phyloP scores from a whole-genome alignment of 2,888 invertebrate genomes.

The Hybos culiciformis region DNA sequence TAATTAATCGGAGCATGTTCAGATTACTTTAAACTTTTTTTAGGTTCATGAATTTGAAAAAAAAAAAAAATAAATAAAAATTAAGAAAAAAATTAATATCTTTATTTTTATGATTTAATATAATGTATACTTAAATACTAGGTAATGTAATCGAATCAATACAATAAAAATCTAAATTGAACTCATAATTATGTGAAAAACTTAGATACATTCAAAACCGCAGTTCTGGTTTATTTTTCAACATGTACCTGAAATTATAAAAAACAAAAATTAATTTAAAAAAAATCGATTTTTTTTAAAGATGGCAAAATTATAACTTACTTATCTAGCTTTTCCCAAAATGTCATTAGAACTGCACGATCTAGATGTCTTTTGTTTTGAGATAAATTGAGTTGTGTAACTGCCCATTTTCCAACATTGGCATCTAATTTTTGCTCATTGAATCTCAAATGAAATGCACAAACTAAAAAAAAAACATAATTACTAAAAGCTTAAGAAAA shows the following conservation, averaged over 20 bases:
- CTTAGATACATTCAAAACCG: too few relatives aligned
- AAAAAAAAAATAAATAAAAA: too few relatives aligned
- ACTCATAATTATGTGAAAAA: too few relatives aligned
- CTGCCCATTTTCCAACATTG: conserved; percentile 95
- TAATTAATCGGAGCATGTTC: too few relatives aligned
- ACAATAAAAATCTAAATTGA: too few relatives aligned
- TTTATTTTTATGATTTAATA: too few relatives aligned
- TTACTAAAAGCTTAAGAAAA: not conserved
- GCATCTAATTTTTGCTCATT: conserved; percentile 89
- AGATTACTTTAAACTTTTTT: too few relatives aligned
- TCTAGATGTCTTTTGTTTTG: conserved; percentile 92
- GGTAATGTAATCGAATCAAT: too few relatives aligned
- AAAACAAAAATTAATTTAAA: conserved; percentile 7
- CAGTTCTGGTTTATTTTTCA: conserved; percentile 33
- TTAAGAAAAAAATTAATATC: too few relatives aligned
- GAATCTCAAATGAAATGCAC: conserved; percentile 93
- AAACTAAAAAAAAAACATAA: conserved; percentile 47
- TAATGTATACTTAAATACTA: too few relatives aligned
- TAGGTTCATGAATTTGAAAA: too few relatives aligned
- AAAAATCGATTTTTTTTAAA: conserved; percentile 3
- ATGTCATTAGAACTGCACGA: conserved; percentile 83
- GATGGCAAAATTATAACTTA: conserved; percentile 37
- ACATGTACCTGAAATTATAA: conserved; percentile 28
- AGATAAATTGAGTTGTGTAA: conserved; percentile 82
- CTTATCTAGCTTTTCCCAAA: conserved; percentile 96